Evolutionary conservation across 2,113 vertebrate genomes (phyloP), one percentile per base, ranked within the genome.

Genomic region (Brachyhypopomus gauderio): DNA sequence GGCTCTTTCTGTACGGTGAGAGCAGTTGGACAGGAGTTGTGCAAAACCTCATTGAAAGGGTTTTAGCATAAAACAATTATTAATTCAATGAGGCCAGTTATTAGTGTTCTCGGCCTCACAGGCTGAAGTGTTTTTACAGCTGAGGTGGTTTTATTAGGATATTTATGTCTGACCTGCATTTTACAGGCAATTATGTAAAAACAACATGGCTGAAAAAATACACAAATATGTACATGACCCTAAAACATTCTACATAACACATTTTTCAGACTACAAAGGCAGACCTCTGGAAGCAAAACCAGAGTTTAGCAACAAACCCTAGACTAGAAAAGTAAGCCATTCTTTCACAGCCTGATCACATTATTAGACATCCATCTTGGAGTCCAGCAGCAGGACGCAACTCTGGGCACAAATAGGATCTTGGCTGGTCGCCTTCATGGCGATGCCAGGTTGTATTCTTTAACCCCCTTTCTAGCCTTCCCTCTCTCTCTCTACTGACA

Each of bases 21-120:
- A 69, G 60, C 62, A 69, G 41, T 11, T 25, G 55, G 64, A 23
- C 25, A 55, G 64, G 45, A 55, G 48, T 41, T 60, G 36, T 56
- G 73, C 72, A 59, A 75, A 60, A 64, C 72, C 72, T 64, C 52
- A 16, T 83, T 69, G 12, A 59, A 30, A 63, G 34, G 48, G 20
- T 41, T 62, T 78, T 80, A 41, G 55, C 60, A 70, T 66, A 56
- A 77, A 80, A 74, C 74, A 77, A 79, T 80, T 56, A 79, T 79
- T 64, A 77, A 80, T 76, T 75, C 60, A 72, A 38, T 58, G 20
- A 76, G 55, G 67, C 38, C 70, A 56, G 67, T 70, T 74, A 75
- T 70, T 58, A 58, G 38, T 34, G 20, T 58, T 72, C 36, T 62
- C 60, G n/a, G 62, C n/a, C 27, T 72, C 36, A 76, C 77, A 17